Conservation (phyloP, 2,113 vertebrate genomes). For the Gavia stellata region DNA sequence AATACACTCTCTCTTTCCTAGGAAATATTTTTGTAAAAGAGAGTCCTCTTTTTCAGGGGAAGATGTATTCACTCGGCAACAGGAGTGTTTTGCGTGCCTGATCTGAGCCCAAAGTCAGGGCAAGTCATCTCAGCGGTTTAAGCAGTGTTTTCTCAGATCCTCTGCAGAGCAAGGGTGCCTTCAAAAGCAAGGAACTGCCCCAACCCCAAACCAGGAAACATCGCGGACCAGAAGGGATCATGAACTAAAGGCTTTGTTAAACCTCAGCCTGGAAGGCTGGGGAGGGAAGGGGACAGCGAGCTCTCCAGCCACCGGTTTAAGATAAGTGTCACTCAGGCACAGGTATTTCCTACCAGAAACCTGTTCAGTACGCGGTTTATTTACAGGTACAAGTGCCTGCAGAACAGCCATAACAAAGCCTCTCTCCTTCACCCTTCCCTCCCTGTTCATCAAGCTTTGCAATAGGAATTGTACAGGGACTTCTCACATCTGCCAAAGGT, state of each 20-base stretch:
- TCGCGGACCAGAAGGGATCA: not conserved
- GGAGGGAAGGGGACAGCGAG: not conserved
- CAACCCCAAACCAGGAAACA: not conserved
- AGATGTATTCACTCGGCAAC: not conserved
- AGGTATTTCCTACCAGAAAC: not conserved
- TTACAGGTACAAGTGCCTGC: not conserved
- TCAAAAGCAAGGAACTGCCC: not conserved
- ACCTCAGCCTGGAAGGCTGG: not conserved
- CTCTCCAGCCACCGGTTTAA: not conserved
- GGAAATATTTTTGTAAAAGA: not conserved
- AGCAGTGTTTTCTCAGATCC: not conserved
- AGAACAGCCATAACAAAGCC: not conserved
- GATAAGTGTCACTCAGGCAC: rapidly evolving
- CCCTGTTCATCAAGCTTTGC: too few species aligned
- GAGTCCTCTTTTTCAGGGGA: not conserved
- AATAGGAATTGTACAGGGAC: not conserved
- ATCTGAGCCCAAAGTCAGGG: not conserved
- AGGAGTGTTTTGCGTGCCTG: not conserved
- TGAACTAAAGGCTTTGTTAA: not conserved
- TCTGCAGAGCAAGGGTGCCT: not conserved
- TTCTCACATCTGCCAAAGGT: not conserved
- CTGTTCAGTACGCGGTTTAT: rapidly evolving
- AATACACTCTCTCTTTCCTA: too few species aligned
- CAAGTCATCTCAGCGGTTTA: not conserved
- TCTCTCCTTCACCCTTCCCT: not conserved